Percentiles rank a stretch among this genome's conserved stretches.
Evolutionary conservation across 2,888 invertebrate genomes (phyloP).

Genomic region (Sarcophaga subvicina): DNA sequence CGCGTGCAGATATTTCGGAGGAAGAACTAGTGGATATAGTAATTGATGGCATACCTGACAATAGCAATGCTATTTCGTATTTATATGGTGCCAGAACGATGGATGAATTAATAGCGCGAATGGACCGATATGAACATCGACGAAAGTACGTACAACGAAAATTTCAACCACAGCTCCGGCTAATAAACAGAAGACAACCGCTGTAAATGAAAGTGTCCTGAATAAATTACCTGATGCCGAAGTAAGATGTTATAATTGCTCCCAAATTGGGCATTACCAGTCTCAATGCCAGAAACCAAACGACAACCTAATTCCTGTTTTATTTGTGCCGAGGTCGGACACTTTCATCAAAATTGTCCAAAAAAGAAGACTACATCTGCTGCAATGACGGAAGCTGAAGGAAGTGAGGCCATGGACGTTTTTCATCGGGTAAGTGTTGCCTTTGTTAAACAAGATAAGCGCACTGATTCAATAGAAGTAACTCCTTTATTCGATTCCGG

Average conservation of each 20-base stretch:
- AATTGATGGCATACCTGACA: slow-evolving; percentile 32
- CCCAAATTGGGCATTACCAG: slow-evolving; percentile 41
- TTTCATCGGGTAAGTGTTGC: slow-evolving; percentile 20
- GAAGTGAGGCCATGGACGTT: not conserved
- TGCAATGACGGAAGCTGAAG: not conserved
- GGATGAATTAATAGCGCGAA: slow-evolving; percentile 6
- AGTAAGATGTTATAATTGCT: slow-evolving; percentile 33
- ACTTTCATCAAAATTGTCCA: slow-evolving; percentile 32
- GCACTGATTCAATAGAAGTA: slow-evolving; percentile 2
- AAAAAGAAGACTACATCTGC: slow-evolving; percentile 24
- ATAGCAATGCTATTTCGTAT: not conserved
- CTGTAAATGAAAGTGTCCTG: not conserved
- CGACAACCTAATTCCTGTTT: slow-evolving; percentile 42
- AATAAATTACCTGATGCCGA: not conserved
- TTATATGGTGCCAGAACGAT: slow-evolving; percentile 20
- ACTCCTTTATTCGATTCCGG: slow-evolving; percentile 8
- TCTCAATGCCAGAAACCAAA: slow-evolving; percentile 10
- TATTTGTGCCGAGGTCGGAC: slow-evolving; percentile 35
- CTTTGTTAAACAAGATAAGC: slow-evolving; percentile 25
- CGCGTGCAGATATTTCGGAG: slow-evolving; percentile 18
- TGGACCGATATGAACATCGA: slow-evolving; percentile 24
- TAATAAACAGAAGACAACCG: slow-evolving; percentile 22
- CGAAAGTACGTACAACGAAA: not conserved
- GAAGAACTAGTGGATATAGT: slow-evolving; percentile 36
- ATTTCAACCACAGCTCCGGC: not conserved